Base-by-base conservation (phyloP, 2,888 invertebrate genomes). In the Amphipoea oculea region DNA sequence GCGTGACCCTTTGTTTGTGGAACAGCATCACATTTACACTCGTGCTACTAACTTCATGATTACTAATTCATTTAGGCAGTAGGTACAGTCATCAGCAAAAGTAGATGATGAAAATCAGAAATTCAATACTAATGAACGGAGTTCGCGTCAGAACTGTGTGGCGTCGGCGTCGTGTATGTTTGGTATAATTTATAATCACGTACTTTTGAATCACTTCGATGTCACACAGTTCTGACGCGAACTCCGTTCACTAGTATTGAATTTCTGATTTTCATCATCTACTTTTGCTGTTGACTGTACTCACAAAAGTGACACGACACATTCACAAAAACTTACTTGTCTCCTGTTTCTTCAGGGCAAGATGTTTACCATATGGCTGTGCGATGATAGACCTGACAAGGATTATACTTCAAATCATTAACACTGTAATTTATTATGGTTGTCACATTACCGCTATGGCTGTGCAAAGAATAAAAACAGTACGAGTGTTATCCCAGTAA, bases 311-410 rank as follows among this genome's bases (percentile, higher is more conserved):
- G 1, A 23, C 7, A 51, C 2, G 14, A 78, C 14, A 20, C 36
- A 62, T 14, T n/a, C 20, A 62, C 23, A 2, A 51, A 14, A 62
- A 51, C 23, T 14, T 20, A 57, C 14, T 23, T 83, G 9, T n/a
- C 29, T 62, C 6, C 14, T 54, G 6, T 29, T 74, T 45, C 7
- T 20, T 65, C 7, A 62, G 6, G 20, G 3, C 40, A 86, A 82
- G 68, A 82, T 86, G 86, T 66, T 66, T 11, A 75, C 83, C 83
- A 82, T 70, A 75, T 86, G 86, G 23, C 23, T 11, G 23, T 4
- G 12, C 12, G 67, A 75, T 54, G 69, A 82, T 1, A 66, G 29
- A 65, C 4, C 54, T 65, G 65, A 63, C 69, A 73, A 57, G 23
- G 7, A 86, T 45, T 65, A 75, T 66, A 60, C 9, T 69, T 73